Evolutionary conservation across 2,888 invertebrate species (phyloP).

Genomic region (Amiota mariae): DNA sequence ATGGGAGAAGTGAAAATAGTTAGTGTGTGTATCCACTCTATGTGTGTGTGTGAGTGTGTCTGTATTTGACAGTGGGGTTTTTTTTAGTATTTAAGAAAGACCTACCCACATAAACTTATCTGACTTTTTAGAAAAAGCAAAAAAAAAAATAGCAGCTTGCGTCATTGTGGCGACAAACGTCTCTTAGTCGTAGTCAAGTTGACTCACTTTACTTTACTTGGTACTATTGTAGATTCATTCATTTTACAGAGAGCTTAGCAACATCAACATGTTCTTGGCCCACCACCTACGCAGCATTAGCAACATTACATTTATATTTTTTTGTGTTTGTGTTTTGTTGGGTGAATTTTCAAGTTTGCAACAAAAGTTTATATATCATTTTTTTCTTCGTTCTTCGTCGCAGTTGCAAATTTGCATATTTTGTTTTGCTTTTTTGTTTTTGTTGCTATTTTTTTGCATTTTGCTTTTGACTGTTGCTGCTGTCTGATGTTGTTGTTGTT

Average conservation of each 20-base stretch:
- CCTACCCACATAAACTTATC: neutral
- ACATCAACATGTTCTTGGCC: constrained; percentile 22
- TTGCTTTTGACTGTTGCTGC: constrained; percentile 10
- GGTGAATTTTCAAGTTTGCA: constrained; percentile 17
- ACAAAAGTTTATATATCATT: constrained; percentile 18
- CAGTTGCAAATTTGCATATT: constrained; percentile 13
- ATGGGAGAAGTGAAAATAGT: neutral
- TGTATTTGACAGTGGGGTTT: neutral
- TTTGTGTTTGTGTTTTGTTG: neutral
- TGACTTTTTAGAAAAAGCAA: no score
- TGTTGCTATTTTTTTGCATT: neutral
- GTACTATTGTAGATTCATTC: neutral
- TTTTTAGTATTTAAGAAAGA: neutral
- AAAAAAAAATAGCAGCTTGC: neutral
- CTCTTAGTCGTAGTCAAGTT: neutral
- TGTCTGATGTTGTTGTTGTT: neutral
- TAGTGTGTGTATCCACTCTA: neutral
- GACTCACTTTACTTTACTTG: constrained; percentile 4
- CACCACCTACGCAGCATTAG: constrained; percentile 9
- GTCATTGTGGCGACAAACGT: constrained; percentile 1
- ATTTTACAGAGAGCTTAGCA: no score
- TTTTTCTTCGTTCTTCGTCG: neutral
- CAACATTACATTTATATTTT: constrained; percentile 13
- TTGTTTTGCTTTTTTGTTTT: constrained; percentile 4
- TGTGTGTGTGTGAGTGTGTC: neutral